Conservation (phyloP, 2,113 vertebrate genomes). For the Patagioenas fasciata region DNA sequence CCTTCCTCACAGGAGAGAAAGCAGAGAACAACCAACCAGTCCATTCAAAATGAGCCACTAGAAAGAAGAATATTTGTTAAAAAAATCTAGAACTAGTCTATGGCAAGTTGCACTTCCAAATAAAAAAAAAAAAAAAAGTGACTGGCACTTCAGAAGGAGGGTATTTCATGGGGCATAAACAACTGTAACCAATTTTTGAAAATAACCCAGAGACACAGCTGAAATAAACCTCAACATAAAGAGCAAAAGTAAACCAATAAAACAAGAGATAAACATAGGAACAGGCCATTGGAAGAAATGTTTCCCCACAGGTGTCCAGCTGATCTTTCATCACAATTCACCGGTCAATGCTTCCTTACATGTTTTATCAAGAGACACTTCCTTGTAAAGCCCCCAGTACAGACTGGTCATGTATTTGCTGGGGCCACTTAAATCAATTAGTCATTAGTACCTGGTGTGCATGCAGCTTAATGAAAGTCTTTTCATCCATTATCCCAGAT, state of each 20-base stretch:
- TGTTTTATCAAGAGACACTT: background rate
- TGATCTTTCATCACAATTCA: background rate
- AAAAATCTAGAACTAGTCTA: background rate
- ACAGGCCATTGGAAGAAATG: background rate
- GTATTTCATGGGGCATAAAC: no score
- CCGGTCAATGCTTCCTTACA: background rate
- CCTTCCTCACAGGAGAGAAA: background rate
- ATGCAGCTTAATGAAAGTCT: background rate
- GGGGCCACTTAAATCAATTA: background rate
- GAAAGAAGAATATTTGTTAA: background rate
- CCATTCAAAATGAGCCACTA: background rate
- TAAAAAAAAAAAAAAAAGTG: no score
- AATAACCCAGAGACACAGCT: background rate
- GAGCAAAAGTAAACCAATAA: background rate
- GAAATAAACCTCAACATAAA: background rate
- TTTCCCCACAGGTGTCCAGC: background rate
- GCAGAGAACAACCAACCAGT: background rate
- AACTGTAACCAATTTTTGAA: background rate
- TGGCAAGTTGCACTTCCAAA: background rate
- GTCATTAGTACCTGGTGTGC: background rate
- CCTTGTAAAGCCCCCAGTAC: background rate
- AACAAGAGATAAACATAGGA: background rate
- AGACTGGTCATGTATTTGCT: background rate
- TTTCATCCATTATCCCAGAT: background rate
- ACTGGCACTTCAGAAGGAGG: no score